phyloP scores from a whole-genome alignment of 2,113 vertebrate genomes.

The Psettodes erumei region DNA sequence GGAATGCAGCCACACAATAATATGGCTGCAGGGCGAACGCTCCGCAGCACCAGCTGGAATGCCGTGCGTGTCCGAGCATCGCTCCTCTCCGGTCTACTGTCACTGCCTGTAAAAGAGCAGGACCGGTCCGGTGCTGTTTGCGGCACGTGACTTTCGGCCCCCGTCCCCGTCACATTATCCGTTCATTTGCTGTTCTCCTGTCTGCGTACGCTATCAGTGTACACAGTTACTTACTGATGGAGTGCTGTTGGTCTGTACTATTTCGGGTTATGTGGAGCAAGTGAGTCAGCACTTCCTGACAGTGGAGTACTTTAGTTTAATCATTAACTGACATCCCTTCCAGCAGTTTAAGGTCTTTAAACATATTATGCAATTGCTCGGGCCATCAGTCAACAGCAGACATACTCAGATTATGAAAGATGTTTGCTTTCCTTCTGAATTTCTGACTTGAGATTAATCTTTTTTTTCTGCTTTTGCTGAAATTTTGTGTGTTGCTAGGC shows the following conservation, averaged over 20 bases:
- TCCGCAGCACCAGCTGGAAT: slow-evolving; percentile 61
- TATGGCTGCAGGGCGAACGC: slow-evolving; percentile 51
- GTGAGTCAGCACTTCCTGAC: slow-evolving; percentile 45
- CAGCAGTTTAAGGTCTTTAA: slow-evolving; percentile 6
- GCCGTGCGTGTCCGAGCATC: slow-evolving; percentile 56
- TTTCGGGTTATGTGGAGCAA: slow-evolving; percentile 31
- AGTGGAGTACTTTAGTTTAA: slow-evolving; percentile 41
- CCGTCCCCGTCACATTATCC: background rate
- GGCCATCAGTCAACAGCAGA: background rate
- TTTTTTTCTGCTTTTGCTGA: background rate
- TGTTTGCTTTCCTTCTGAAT: background rate
- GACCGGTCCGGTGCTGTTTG: slow-evolving; percentile 18
- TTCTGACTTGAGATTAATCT: background rate
- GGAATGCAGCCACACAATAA: slow-evolving; percentile 64
- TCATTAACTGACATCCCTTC: slow-evolving; percentile 40
- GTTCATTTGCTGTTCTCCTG: background rate
- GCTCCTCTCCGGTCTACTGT: slow-evolving; percentile 1
- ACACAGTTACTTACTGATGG: background rate
- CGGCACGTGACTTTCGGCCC: background rate
- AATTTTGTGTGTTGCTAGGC: background rate
- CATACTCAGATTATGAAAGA: background rate
- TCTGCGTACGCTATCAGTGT: background rate
- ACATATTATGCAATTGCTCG: slow-evolving; percentile 23
- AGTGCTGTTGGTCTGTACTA: slow-evolving; percentile 15
- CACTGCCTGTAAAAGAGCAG: slow-evolving; percentile 8